A percentile compares a stretch with the other conserved stretches of the same genome.
These are phyloP conservation scores for Jacana jacana DNA, from an alignment of 2,113 vertebrate genomes.

Conservation along the genomic window DNA sequence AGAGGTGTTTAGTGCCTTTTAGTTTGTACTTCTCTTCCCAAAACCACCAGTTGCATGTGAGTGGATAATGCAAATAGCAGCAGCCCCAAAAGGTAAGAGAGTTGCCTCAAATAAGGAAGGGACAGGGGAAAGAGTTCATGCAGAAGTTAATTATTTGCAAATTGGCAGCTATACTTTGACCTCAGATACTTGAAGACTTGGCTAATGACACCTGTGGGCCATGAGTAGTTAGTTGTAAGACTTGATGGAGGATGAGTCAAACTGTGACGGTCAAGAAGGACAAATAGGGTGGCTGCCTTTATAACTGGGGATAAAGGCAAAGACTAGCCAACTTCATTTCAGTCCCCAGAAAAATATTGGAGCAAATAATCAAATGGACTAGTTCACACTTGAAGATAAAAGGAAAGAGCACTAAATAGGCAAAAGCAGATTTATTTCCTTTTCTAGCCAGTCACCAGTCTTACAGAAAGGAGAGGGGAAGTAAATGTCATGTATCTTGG, in stretches of 20 bases:
- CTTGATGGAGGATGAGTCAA: neutral
- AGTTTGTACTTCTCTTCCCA: neutral
- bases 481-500: neutral
- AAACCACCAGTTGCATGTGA: neutral
- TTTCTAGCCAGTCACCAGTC: neutral
- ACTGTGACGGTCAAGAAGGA: neutral
- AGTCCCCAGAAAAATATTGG: neutral
- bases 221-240: neutral
- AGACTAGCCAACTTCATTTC: neutral
- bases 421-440: neutral
- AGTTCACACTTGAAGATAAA: neutral
- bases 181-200: neutral
- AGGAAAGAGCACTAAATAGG: neutral
- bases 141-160: conserved; percentile 27
- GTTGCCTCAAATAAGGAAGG: neutral
- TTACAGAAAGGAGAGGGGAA: neutral
- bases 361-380: neutral
- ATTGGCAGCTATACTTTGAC: neutral
- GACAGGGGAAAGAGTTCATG: neutral
- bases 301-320: neutral
- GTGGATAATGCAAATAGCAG: neutral
- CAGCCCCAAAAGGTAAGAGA: neutral
- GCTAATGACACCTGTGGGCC: neutral
- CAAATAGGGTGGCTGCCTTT: neutral
- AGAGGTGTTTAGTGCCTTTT: neutral